Base-by-base conservation (phyloP, 2,888 invertebrate species). In the Cosmia trapezina region DNA sequence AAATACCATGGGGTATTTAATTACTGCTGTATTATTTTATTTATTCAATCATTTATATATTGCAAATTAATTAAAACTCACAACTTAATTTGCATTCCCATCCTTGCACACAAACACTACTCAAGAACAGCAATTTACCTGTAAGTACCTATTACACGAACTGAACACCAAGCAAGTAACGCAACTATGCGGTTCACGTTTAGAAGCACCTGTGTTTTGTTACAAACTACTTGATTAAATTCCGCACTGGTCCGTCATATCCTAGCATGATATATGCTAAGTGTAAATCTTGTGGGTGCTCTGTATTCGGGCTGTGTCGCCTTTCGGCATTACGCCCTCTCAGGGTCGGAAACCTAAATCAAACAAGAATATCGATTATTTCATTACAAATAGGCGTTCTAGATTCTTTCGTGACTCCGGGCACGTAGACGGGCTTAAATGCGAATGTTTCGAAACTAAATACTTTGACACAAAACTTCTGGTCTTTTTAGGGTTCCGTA, bases 201-300 rank as follows among this genome's bases (percentile, higher is more conserved):
- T 87, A 83, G 70, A 81, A 85, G 78, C 89, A 89, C 89, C 89
- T 89, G 90, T 86, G 89, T 86, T 89, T 86, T 87, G 87, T 84
- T 83, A 72, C 76, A 76, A 86, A 84, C 81, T 87, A 83, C 89
- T 89, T 89, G 89, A 90, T 90, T 90, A 89, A 89, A 88, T 88
- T 88, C 87, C 85, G 41, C 69, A 86, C 68, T 76, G 81, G 78
- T 84, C 78, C 82, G 80, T 88, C 83, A 88, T 84, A 85, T 84
- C 81, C 85, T 73, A 70, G 74, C 70, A 78, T 85, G 85, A 89
- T 87, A 84, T 86, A 87, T 87, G 78, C 67, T 78, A 81, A 80
- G 73, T 80, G 80, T 87, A 85, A 84, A 86, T 84, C 83, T 80
- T 76, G 41, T 59, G 69, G 74, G 70, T 78, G 73, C 73, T 84